Percentiles rank a stretch among this genome's conserved stretches.
Evolutionary conservation across 2,888 invertebrate species (phyloP).

Genomic region (Meghimatium bilineatum): DNA sequence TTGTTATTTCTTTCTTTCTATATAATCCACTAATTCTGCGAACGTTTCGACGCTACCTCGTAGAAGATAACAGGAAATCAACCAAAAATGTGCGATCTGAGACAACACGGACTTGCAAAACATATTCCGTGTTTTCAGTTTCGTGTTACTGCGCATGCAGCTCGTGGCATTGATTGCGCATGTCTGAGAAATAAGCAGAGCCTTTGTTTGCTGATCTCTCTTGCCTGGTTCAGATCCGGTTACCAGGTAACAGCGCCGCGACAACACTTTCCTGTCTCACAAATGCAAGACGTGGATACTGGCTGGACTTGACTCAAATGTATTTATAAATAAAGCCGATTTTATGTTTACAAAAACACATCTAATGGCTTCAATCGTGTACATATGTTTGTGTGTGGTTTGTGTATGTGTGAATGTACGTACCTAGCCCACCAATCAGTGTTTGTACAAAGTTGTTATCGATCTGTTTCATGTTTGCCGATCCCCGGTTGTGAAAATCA

Average conservation of each 20-base stretch:
- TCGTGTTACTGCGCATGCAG: too few species aligned
- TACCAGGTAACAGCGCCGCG: background rate
- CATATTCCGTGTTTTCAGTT: background rate
- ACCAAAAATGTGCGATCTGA: background rate
- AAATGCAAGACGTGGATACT: background rate
- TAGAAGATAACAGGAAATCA: background rate
- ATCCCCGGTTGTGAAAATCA: background rate
- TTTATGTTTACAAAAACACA: background rate
- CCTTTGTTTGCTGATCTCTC: background rate
- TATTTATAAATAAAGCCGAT: background rate
- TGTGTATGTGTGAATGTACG: background rate
- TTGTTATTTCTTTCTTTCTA: too few species aligned
- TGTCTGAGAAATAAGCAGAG: background rate
- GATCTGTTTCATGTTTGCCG: background rate
- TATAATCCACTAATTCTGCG: too few species aligned
- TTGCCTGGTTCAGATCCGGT: background rate
- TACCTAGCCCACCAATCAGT: background rate
- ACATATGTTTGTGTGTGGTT: background rate
- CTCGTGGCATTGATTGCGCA: background rate
- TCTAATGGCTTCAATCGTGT: background rate
- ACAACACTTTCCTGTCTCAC: background rate
- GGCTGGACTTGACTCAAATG: background rate
- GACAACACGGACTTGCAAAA: background rate
- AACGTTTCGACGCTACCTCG: background rate
- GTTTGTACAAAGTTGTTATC: background rate